Evolutionary conservation across 2,113 vertebrate genomes (phyloP).

Genomic region (human): DNA sequence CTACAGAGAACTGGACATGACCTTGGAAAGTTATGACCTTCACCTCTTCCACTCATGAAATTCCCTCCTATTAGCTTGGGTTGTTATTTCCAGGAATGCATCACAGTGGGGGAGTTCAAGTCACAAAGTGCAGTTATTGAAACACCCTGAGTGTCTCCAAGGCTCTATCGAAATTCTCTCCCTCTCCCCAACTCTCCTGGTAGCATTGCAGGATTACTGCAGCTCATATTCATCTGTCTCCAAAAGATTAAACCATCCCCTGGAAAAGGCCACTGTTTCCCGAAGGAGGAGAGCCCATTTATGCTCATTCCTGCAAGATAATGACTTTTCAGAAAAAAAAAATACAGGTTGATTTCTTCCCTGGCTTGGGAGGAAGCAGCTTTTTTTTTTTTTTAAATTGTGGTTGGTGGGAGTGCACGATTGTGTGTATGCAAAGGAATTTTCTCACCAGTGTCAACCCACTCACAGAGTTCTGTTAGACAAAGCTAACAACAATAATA

Average conservation of each 20-base stretch:
- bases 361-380: not conserved
- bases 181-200: conserved; percentile 75
- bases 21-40: not conserved
- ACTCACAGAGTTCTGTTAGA: not conserved
- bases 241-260: conserved; percentile 85
- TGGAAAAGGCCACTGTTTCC: conserved; percentile 83
- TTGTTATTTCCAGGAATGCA: conserved; percentile 1
- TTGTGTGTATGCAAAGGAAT: not conserved
- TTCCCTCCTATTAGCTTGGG: not conserved
- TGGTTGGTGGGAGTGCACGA: not conserved
- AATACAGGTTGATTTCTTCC: conserved; percentile 34
- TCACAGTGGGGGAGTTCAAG: not conserved
- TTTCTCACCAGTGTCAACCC: not conserved
- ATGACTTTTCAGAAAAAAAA: conserved; percentile 36
- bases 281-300: conserved; percentile 80
- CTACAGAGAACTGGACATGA: not conserved
- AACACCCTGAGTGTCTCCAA: conserved; percentile 12
- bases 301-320: conserved; percentile 69
- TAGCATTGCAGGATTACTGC: conserved; percentile 79
- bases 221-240: conserved; percentile 83
- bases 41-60: not conserved
- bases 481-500: not conserved
- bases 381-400: not conserved
- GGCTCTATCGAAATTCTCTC: conserved; percentile 82
- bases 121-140: not conserved